A percentile compares a stretch with the other conserved stretches of the same genome.
Conservation (phyloP, 2,888 invertebrate species). For the Caenorhabditis sp. region DNA sequence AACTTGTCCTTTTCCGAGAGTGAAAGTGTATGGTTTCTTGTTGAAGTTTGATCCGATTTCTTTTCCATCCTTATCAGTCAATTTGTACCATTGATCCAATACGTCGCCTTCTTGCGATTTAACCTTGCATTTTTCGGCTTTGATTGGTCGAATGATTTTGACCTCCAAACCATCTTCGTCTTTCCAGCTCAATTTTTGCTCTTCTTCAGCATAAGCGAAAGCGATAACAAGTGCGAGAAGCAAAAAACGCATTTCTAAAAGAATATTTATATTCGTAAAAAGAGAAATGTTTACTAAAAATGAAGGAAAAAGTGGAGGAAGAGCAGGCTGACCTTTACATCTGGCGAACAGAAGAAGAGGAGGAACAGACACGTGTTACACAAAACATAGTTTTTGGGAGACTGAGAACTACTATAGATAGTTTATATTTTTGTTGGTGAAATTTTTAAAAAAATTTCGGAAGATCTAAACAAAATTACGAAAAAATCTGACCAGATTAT, state of each 20-base stretch:
- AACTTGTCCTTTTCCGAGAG: constrained; percentile 66
- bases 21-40: constrained; percentile 70
- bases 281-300: constrained; percentile 5
- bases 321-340: constrained; percentile 8
- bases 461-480: too few species aligned
- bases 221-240: constrained; percentile 15
- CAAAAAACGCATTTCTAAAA: constrained; percentile 7
- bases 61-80: constrained; percentile 69
- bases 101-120: constrained; percentile 63
- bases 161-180: constrained; percentile 67
- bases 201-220: constrained; percentile 48
- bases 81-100: constrained; percentile 68
- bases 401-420: too few species aligned
- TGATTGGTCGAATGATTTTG: constrained; percentile 68
- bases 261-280: constrained; percentile 7
- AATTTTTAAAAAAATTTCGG: too few species aligned
- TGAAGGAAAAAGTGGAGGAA: background rate
- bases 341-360: background rate
- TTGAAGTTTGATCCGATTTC: constrained; percentile 70
- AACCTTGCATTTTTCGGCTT: constrained; percentile 67
- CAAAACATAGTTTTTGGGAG: background rate
- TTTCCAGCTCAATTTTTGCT: constrained; percentile 68
- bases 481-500: too few species aligned
- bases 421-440: too few species aligned
- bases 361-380: background rate